Percentiles rank a stretch among this genome's conserved stretches.
Evolutionary conservation across 2,113 vertebrate species (phyloP).

Genomic region (Coracopsis vasa): DNA sequence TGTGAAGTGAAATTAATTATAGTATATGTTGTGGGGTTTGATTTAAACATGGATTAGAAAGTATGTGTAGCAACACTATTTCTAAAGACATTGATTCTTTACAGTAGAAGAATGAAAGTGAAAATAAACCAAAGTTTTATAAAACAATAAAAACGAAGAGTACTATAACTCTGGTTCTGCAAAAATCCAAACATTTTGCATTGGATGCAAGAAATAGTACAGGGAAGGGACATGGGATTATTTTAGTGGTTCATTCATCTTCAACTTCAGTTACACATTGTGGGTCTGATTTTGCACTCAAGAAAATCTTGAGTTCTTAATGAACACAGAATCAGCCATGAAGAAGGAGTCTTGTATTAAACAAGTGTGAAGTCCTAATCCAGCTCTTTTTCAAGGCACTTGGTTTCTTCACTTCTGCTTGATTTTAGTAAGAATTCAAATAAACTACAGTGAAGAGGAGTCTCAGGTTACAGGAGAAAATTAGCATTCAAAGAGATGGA

Average conservation of each 20-base stretch:
- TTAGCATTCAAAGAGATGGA: background rate
- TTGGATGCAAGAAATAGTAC: background rate
- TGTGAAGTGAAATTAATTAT: background rate
- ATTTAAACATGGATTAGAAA: background rate
- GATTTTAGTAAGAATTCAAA: background rate
- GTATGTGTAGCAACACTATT: background rate
- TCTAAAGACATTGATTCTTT: background rate
- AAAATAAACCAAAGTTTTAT: background rate
- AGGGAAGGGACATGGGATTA: background rate
- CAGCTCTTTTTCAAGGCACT: background rate
- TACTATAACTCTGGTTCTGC: background rate
- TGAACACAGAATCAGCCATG: background rate
- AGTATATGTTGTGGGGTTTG: background rate
- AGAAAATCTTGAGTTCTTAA: background rate
- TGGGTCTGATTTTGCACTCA: background rate
- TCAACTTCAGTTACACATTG: background rate
- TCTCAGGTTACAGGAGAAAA: background rate
- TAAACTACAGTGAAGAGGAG: background rate
- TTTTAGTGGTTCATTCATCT: background rate
- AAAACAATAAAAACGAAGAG: background rate
- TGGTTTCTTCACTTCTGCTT: background rate
- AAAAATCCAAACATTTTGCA: background rate
- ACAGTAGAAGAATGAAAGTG: background rate
- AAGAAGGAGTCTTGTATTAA: background rate
- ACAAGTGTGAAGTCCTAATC: background rate